Evolutionary conservation across 2,797 vertebrate genomes (phyloP).

Genomic region (Adelosebastes latens): DNA sequence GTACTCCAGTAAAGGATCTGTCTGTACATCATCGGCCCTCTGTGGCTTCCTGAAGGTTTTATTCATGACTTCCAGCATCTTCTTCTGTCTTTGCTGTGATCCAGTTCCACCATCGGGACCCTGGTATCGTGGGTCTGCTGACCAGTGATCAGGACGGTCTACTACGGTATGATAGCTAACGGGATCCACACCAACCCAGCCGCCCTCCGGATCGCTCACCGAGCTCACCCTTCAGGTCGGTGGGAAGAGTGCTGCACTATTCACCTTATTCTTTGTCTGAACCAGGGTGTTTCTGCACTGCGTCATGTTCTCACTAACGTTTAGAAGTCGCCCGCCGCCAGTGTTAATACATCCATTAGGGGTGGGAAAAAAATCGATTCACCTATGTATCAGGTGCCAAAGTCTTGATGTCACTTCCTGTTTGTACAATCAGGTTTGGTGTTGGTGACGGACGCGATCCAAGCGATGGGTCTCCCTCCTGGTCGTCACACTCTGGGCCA

Average conservation of each 20-base stretch:
- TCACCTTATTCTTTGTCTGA: no score
- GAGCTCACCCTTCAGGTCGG: slow-evolving; percentile 91
- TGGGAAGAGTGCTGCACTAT: no score
- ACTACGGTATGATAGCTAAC: slow-evolving; percentile 95
- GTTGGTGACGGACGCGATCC: slow-evolving; percentile 93
- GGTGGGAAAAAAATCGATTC: no score
- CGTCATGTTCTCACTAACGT: no score
- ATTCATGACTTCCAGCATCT: no score
- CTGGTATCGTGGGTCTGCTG: slow-evolving; percentile 94
- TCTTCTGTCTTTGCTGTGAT: not conserved
- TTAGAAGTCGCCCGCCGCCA: no score
- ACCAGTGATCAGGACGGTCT: slow-evolving; percentile 91
- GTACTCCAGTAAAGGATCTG: not conserved
- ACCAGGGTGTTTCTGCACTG: not conserved
- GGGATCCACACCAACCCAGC: slow-evolving; percentile 97
- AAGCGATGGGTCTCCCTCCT: slow-evolving; percentile 92
- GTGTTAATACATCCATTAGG: no score
- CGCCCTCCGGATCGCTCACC: slow-evolving; percentile 91
- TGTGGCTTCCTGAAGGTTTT: not conserved
- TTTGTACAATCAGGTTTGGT: slow-evolving; percentile 85
- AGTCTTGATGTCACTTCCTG: not conserved
- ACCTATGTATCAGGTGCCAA: no score
- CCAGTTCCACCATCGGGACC: slow-evolving; percentile 97
- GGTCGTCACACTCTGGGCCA: slow-evolving; percentile 93
- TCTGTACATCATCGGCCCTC: no score